Evolutionary conservation across 2,797 vertebrate species (phyloP).

Genomic region (Propithecus perrieri): DNA sequence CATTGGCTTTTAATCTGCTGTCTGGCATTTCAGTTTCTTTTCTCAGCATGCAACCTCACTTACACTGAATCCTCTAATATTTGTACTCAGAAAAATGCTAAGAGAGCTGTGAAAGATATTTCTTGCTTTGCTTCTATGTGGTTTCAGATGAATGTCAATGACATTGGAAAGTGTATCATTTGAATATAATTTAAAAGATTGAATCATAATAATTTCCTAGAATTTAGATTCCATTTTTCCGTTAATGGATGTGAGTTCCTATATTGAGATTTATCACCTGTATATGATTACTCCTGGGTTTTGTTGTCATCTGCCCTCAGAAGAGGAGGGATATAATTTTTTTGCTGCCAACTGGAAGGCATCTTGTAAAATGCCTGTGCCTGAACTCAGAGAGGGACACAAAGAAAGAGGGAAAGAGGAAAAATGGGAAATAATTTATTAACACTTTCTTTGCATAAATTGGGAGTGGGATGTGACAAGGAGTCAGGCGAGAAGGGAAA

Average conservation of each 20-base stretch:
- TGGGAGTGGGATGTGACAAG: not conserved
- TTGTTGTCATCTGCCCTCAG: not conserved
- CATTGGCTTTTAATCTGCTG: conserved; percentile 56
- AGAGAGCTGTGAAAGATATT: conserved; percentile 4
- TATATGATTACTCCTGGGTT: conserved; percentile 7
- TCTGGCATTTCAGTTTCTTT: conserved; percentile 54
- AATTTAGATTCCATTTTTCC: conserved; percentile 56
- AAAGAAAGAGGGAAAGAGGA: not conserved
- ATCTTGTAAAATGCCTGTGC: not conserved
- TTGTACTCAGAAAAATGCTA: conserved; percentile 47
- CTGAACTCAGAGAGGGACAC: not conserved
- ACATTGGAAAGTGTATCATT: conserved; percentile 18
- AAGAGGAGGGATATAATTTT: not conserved
- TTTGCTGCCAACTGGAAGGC: not conserved
- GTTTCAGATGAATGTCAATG: conserved; percentile 45
- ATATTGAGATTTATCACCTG: conserved; percentile 34
- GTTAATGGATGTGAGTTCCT: conserved; percentile 21
- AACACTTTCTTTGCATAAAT: not conserved
- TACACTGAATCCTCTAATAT: conserved; percentile 39
- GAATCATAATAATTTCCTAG: conserved; percentile 46
- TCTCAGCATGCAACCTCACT: conserved; percentile 44
- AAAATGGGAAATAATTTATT: conserved; percentile 8
- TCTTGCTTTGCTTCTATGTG: conserved; percentile 24
- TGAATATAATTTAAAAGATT: conserved; percentile 54
- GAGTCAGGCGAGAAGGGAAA: not conserved